Percentiles rank a stretch among this genome's conserved stretches.
phyloP scores from a whole-genome alignment of 2,113 vertebrate genomes.

The Pterocles orientalis region DNA sequence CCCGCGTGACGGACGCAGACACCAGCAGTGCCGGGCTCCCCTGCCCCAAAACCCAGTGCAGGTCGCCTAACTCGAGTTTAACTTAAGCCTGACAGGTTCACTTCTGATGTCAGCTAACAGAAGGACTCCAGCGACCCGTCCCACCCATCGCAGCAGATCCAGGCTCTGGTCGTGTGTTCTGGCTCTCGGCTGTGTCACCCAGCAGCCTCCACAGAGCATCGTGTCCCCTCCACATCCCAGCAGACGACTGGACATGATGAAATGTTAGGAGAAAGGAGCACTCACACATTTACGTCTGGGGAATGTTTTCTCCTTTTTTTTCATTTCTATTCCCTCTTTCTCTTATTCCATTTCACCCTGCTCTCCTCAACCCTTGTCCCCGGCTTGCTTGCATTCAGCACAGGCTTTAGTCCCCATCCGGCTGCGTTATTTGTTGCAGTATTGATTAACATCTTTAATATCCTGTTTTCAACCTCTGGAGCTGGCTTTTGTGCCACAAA shows the following conservation, averaged over 20 bases:
- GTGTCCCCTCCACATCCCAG: fast-evolving
- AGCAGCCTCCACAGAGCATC: background rate
- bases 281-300: background rate
- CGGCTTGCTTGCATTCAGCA: background rate
- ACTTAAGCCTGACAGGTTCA: background rate
- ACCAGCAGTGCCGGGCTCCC: background rate
- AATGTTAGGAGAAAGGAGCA: background rate
- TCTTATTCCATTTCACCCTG: background rate
- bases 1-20: fast-evolving
- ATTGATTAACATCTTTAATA: conserved; percentile 50
- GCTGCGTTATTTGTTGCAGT: background rate
- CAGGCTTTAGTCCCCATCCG: background rate
- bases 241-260: background rate
- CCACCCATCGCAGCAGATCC: fast-evolving
- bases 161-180: background rate
- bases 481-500: background rate
- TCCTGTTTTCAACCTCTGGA: background rate
- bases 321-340: background rate
- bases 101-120: background rate
- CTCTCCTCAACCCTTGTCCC: background rate
- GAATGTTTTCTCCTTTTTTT: background rate
- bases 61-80: background rate
- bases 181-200: background rate
- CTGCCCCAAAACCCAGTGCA: background rate
- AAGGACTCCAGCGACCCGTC: background rate